A percentile compares a stretch with the other conserved stretches of the same genome.
Conservation (phyloP, 2,113 vertebrate genomes). For the Tursiops truncatus region DNA sequence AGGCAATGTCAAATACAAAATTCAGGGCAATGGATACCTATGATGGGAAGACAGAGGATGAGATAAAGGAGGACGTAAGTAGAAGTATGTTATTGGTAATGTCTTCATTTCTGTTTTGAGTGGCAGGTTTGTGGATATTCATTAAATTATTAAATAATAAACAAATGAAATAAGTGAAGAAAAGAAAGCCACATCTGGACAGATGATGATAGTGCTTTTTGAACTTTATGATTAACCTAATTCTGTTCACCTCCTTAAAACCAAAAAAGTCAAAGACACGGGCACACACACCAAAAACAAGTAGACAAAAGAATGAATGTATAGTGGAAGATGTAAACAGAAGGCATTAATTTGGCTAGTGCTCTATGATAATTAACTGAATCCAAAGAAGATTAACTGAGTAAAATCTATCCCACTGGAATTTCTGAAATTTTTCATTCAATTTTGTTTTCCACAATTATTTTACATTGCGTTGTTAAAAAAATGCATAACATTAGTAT, state of each 20-base stretch:
- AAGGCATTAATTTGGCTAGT: background rate
- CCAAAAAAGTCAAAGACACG: background rate
- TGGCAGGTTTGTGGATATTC: background rate
- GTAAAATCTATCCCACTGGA: background rate
- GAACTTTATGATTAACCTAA: background rate
- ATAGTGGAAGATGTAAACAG: background rate
- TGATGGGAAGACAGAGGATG: background rate
- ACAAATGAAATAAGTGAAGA: background rate
- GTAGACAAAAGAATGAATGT: background rate
- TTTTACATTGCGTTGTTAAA: background rate
- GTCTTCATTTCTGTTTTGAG: background rate
- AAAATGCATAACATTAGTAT: background rate
- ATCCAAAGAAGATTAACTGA: background rate
- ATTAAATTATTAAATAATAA: background rate
- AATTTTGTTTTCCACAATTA: background rate
- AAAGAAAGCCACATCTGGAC: background rate
- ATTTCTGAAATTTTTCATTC: background rate
- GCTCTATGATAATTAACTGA: background rate
- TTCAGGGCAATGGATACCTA: background rate
- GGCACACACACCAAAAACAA: background rate
- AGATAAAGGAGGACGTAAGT: background rate
- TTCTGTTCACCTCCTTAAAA: background rate
- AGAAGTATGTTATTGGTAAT: background rate
- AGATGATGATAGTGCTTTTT: background rate
- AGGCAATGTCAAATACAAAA: background rate